A percentile compares a stretch with the other conserved stretches of the same genome.
Conservation (phyloP, 2,797 vertebrate genomes). For the Tangara arthus region DNA sequence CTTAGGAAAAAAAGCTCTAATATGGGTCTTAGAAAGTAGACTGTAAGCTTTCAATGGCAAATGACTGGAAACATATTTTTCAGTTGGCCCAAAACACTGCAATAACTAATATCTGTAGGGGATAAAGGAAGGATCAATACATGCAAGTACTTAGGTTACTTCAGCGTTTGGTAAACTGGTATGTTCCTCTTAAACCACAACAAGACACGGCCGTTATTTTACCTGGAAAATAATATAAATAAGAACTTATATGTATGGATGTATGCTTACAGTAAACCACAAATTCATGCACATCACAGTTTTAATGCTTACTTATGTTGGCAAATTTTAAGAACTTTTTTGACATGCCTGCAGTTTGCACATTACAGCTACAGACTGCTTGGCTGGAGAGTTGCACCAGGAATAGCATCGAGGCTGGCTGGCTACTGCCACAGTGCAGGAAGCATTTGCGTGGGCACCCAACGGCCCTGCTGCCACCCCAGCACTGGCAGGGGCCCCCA, state of each 20-base stretch:
- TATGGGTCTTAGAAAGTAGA: not conserved
- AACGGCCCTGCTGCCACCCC: not conserved
- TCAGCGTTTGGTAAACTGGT: not conserved
- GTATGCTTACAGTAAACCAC: not conserved
- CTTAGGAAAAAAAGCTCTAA: not conserved
- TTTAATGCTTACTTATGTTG: not conserved
- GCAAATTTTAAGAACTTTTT: not conserved
- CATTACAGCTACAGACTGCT: not conserved
- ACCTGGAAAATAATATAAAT: not conserved
- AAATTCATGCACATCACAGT: not conserved
- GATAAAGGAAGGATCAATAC: not conserved
- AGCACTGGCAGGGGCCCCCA: accelerated
- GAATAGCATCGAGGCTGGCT: not conserved
- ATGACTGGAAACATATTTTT: slow-evolving; percentile 37
- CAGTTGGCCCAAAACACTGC: not conserved
- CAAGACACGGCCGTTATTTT: not conserved
- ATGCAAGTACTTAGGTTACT: not conserved
- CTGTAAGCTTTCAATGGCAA: not conserved
- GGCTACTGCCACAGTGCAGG: not conserved
- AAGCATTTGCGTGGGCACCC: not conserved
- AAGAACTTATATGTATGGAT: not conserved
- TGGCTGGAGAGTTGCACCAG: not conserved
- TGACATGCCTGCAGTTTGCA: not conserved
- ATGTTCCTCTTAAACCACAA: not conserved
- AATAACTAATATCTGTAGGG: not conserved